Evolutionary conservation across 2,797 vertebrate genomes (phyloP), one percentile per base, ranked within the genome.

Genomic region (Emys orbicularis): DNA sequence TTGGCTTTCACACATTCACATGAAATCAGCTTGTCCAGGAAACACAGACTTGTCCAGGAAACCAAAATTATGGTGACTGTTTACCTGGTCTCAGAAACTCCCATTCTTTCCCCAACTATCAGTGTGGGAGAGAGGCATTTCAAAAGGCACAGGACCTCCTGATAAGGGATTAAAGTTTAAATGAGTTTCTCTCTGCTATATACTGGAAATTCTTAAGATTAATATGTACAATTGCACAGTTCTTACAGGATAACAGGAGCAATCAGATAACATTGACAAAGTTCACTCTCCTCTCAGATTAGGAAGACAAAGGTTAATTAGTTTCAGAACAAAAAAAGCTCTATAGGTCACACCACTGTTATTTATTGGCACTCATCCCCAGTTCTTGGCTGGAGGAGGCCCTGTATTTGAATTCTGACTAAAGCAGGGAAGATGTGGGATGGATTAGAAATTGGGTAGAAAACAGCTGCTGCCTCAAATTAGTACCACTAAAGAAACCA

Each of bases 161-260:
- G 44, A 77, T 77, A 77, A 77, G 87, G 83, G 13, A 77, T 21
- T 18, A 44, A 79, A 74, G 89, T 92, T 87, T n/a, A 86, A 6
- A 50, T 65, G 76, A 29, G 52, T 18, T 53, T 7, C 89, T n/a
- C 76, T 61, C 34, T 18, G 34, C 25, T 44, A 10, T 49, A 37
- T 25, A 19, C n/a, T 54, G 79, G 86, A 89, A 95, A 79, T 82
- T 81, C 68, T 68, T 27, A 81, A 8, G 59, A 74, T 88, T 95
- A 47, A 31, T 79, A 90, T 49, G 90, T 90, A 76, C 65, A 89
- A 50, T 56, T 25, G 80, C 83, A 88, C 54, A 87, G 2, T 1
- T 61, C n/a, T 94, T 56, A 29, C 37, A 86, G 79, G 87, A 86
- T 16, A 89, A 8, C 83, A 96, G 13, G 8, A 65, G 25, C 84